These are phyloP conservation scores for Chitala chitala DNA, from an alignment of 2,113 vertebrate genomes.

Conservation along the genomic window DNA sequence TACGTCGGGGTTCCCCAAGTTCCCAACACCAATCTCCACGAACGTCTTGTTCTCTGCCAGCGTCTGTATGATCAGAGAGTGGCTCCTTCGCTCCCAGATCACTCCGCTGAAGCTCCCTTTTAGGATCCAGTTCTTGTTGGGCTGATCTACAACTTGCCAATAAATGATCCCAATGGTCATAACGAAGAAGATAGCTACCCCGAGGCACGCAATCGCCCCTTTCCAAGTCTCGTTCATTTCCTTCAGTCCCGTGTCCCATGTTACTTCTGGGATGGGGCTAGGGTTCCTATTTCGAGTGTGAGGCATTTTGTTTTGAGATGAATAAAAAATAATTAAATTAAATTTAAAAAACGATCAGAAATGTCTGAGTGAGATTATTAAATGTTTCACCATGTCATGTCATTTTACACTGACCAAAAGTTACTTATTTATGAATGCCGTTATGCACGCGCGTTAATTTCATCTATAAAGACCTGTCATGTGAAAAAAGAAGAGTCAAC, in stretches of 20 bases:
- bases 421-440: slow-evolving; percentile 29
- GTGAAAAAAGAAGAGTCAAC: slow-evolving; percentile 43
- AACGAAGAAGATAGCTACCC: slow-evolving; percentile 80
- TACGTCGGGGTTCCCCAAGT: slow-evolving; percentile 61
- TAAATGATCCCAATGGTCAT: slow-evolving; percentile 92
- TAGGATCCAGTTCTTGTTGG: slow-evolving; percentile 85
- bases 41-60: slow-evolving; percentile 66
- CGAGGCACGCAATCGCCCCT: slow-evolving; percentile 78
- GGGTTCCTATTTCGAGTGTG: slow-evolving; percentile 71
- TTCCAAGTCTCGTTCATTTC: slow-evolving; percentile 94
- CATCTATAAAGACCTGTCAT: slow-evolving; percentile 55
- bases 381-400: slow-evolving; percentile 55
- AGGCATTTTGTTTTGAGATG: slow-evolving; percentile 65
- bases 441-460: slow-evolving; percentile 50
- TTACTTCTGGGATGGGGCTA: slow-evolving; percentile 69
- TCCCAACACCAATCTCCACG: slow-evolving; percentile 67
- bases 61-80: slow-evolving; percentile 73
- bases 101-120: slow-evolving; percentile 71
- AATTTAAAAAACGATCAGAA: slow-evolving; percentile 47
- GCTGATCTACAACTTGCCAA: slow-evolving; percentile 87
- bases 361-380: slow-evolving; percentile 41
- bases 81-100: slow-evolving; percentile 77
- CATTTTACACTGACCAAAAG: slow-evolving; percentile 24
- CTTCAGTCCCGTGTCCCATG: slow-evolving; percentile 71
- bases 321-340: slow-evolving; percentile 47